Evolutionary conservation across 2,113 vertebrate species (phyloP).

Genomic region (Forbesichthys papilliferus): DNA sequence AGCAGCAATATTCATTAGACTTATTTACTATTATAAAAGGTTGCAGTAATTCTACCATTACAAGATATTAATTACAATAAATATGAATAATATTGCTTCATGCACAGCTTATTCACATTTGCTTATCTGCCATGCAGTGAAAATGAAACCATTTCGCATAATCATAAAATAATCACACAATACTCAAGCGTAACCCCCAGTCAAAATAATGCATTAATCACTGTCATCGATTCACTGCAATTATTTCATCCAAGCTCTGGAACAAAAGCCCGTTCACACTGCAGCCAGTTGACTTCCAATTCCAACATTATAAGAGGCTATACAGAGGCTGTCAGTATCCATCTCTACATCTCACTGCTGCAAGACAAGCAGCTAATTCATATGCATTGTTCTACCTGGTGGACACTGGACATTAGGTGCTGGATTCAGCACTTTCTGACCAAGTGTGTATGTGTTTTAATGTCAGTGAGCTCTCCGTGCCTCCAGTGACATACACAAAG

Average conservation of each 20-base stretch:
- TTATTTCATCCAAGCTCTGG: conserved; percentile 37
- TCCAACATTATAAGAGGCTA: conserved; percentile 24
- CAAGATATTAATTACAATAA: too few species aligned
- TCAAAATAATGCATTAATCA: conserved; percentile 57
- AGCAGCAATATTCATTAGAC: too few species aligned
- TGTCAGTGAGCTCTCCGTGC: conserved; percentile 44
- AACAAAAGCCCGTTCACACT: conserved; percentile 35
- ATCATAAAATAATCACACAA: conserved; percentile 48
- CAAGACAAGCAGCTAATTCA: conserved; percentile 63
- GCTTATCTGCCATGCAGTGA: conserved; percentile 16
- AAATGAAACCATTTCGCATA: conserved; percentile 39
- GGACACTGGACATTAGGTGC: conserved; percentile 37
- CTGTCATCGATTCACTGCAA: conserved; percentile 38
- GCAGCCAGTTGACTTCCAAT: conserved; percentile 16
- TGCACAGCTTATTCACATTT: conserved; percentile 21
- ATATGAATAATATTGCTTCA: neutral
- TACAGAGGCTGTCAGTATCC: conserved; percentile 40
- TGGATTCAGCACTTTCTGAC: conserved; percentile 29
- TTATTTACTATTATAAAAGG: too few species aligned
- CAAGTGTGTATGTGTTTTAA: conserved; percentile 28
- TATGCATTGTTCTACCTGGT: conserved; percentile 55
- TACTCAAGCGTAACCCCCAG: conserved; percentile 41
- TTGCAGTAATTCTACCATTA: too few species aligned
- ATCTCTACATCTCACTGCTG: conserved; percentile 48
- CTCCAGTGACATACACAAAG: conserved; percentile 34